Conservation (phyloP, 2,797 vertebrate species). For the Labeo calbasu region DNA sequence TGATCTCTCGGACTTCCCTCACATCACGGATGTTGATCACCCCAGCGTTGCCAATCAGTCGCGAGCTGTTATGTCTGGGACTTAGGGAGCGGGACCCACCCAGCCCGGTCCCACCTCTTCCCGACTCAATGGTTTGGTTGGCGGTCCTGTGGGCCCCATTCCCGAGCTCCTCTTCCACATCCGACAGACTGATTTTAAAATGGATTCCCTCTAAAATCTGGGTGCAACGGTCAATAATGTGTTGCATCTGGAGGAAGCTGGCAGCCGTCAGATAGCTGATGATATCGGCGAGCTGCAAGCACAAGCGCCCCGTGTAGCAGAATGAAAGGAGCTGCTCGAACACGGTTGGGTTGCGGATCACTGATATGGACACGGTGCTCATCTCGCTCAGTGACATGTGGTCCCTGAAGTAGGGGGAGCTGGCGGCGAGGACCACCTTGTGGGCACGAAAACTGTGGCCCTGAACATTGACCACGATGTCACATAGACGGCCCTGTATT, state of each 20-base stretch:
- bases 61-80: constrained; percentile 75
- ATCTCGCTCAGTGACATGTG: constrained; percentile 99
- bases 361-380: constrained; percentile 95
- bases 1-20: constrained; percentile 84
- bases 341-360: constrained; percentile 94
- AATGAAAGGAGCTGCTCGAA: constrained; percentile 97
- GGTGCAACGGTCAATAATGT: constrained; percentile 97
- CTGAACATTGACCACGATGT: constrained; percentile 97
- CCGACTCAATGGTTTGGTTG: constrained; percentile 78
- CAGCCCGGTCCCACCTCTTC: constrained; percentile 66
- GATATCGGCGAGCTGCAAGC: constrained; percentile 94
- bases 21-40: constrained; percentile 64
- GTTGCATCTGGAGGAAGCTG: constrained; percentile 98
- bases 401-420: constrained; percentile 97
- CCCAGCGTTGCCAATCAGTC: constrained; percentile 77
- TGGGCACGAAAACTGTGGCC: constrained; percentile 95
- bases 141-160: constrained; percentile 73
- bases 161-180: constrained; percentile 85
- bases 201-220: constrained; percentile 97
- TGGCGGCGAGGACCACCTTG: constrained; percentile 96
- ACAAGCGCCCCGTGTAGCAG: constrained; percentile 95
- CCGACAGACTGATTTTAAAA: constrained; percentile 92
- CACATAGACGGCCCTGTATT: constrained; percentile 94
- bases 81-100: constrained; percentile 79
- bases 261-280: constrained; percentile 97